Evolutionary conservation across 2,113 vertebrate genomes (phyloP).

Genomic region (Tychaedon coryphoeus): DNA sequence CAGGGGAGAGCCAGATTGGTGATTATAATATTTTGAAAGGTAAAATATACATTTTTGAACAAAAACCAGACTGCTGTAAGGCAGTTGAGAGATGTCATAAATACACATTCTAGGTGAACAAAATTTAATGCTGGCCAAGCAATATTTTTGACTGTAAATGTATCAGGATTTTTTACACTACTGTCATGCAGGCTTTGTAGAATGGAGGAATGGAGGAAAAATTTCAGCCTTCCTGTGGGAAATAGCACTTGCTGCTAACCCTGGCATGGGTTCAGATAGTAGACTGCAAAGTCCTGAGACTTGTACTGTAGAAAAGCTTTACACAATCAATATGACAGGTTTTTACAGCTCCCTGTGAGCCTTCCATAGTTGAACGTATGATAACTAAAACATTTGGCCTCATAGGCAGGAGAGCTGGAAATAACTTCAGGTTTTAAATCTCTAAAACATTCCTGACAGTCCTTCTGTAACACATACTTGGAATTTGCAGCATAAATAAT

Average conservation of each 20-base stretch:
- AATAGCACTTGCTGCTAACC: conserved; percentile 6
- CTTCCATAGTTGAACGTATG: background rate
- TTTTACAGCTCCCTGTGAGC: conserved; percentile 37
- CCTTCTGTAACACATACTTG: background rate
- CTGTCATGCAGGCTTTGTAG: background rate
- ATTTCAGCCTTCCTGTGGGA: conserved; percentile 4
- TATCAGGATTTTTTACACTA: background rate
- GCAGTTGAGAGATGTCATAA: background rate
- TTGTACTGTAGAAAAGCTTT: background rate
- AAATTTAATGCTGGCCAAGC: background rate
- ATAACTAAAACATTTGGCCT: conserved; percentile 39
- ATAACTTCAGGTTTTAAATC: conserved; percentile 23
- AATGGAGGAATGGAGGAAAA: background rate
- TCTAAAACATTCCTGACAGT: conserved; percentile 8
- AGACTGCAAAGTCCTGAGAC: background rate
- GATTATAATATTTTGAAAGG: background rate
- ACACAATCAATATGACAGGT: background rate
- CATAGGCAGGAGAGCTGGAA: conserved; percentile 10
- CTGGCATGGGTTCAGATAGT: background rate
- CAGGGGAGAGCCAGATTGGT: background rate
- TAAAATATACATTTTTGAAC: background rate
- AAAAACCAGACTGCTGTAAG: background rate
- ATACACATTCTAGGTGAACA: background rate
- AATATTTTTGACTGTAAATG: background rate
- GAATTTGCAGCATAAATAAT: background rate